phyloP scores from a whole-genome alignment of 2,797 vertebrate species.

The Pagetopsis macropterus region DNA sequence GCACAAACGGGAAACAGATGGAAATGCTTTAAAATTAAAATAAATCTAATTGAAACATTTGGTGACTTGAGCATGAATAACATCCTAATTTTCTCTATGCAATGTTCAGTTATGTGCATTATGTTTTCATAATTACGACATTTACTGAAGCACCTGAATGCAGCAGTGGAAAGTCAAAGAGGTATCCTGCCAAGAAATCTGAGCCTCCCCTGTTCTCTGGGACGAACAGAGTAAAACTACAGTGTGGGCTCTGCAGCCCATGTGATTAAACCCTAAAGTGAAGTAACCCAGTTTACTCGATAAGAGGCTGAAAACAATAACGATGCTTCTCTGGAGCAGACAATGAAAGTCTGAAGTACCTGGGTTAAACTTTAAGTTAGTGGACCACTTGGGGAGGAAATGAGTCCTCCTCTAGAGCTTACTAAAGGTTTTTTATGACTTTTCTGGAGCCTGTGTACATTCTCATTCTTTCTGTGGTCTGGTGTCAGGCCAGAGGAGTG shows the following conservation, averaged over 20 bases:
- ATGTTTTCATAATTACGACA: background rate
- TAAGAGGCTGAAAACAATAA: conserved; percentile 19
- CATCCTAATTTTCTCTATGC: background rate
- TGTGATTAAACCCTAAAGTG: conserved; percentile 63
- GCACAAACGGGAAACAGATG: background rate
- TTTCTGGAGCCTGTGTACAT: conserved; percentile 51
- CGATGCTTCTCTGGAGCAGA: conserved; percentile 2
- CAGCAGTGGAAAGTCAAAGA: conserved; percentile 70
- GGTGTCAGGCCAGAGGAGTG: conserved; percentile 42
- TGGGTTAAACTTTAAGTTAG: conserved; percentile 21
- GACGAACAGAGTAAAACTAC: conserved; percentile 52
- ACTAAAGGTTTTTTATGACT: conserved; percentile 41
- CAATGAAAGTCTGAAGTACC: background rate
- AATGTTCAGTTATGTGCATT: background rate
- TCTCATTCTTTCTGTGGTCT: conserved; percentile 66
- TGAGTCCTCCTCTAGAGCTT: conserved; percentile 54
- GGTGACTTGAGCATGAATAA: background rate
- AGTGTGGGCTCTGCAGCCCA: conserved; percentile 61
- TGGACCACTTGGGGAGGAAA: conserved; percentile 61
- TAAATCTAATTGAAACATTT: background rate
- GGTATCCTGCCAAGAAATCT: conserved; percentile 71
- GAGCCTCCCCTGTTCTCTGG: conserved; percentile 71
- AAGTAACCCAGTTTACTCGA: conserved; percentile 39
- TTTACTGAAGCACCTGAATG: conserved; percentile 44
- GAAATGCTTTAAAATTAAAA: background rate